These are phyloP conservation scores for Sesamia nonagrioides DNA, from an alignment of 1,140 invertebrate genomes.

Conservation along the genomic window DNA sequence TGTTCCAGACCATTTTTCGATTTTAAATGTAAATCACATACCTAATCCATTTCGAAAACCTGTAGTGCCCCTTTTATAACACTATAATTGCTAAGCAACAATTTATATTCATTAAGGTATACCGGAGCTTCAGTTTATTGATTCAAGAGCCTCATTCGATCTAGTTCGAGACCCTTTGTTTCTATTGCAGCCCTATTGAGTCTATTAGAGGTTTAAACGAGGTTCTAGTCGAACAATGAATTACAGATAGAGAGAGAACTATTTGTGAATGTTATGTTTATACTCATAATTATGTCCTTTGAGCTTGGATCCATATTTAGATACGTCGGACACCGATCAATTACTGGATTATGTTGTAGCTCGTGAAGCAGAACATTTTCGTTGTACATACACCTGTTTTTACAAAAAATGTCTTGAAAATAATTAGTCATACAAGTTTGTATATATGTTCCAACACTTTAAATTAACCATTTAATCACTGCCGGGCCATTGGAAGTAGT, in stretches of 20 bases:
- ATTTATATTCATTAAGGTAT: constrained; percentile 36
- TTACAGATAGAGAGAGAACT: background rate
- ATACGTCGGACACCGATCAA: no score
- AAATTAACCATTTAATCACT: no score
- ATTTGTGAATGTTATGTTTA: background rate
- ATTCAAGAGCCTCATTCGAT: constrained; percentile 23
- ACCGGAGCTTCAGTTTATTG: background rate
- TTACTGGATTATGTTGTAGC: no score
- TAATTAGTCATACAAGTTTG: no score
- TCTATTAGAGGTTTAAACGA: constrained; percentile 15
- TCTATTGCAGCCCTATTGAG: constrained; percentile 1
- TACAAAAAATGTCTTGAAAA: no score
- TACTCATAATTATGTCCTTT: background rate
- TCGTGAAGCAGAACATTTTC: no score
- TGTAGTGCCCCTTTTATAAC: background rate
- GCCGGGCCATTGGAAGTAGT: no score
- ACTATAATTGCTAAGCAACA: constrained; percentile 33
- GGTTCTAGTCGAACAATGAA: constrained; percentile 10
- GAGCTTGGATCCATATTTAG: background rate
- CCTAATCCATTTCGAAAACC: constrained; percentile 3
- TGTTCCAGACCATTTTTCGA: no score
- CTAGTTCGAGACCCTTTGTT: constrained; percentile 13
- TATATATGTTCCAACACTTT: no score
- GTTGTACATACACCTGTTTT: no score
- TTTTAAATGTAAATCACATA: no score